These are phyloP conservation scores for Triops cancriformis DNA, from an alignment of 1,140 invertebrate species.

Conservation along the genomic window DNA sequence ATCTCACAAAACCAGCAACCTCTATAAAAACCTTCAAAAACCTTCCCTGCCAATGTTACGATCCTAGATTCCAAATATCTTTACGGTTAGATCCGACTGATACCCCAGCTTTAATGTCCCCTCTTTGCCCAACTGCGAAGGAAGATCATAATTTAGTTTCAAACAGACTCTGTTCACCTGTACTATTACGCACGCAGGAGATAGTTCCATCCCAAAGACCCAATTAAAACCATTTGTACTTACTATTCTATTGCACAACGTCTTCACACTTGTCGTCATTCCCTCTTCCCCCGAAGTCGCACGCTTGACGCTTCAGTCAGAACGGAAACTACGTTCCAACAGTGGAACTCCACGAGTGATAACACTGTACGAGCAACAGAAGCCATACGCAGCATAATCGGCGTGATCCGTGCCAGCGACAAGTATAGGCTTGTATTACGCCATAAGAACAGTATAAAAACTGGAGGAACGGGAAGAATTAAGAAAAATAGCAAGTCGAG, in stretches of 20 bases:
- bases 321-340: background rate
- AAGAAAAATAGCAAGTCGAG: background rate
- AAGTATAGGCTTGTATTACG: too few species aligned
- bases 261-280: too few species aligned
- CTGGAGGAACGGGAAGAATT: background rate
- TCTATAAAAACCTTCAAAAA: background rate
- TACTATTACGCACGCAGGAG: background rate
- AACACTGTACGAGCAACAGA: background rate
- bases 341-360: background rate
- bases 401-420: background rate
- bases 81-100: background rate
- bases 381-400: background rate
- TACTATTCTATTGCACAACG: too few species aligned
- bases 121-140: background rate
- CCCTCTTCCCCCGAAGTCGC: background rate
- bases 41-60: background rate
- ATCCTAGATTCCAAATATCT: slow-evolving; percentile 8
- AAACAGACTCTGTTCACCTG: background rate
- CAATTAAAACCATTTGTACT: background rate
- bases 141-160: background rate
- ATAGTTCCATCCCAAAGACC: background rate
- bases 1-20: slow-evolving; percentile 1
- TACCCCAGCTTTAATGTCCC: background rate
- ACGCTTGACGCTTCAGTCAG: background rate
- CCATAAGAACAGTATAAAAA: background rate